Evolutionary conservation across 2,888 invertebrate genomes (phyloP).

Genomic region (Apamea anceps): DNA sequence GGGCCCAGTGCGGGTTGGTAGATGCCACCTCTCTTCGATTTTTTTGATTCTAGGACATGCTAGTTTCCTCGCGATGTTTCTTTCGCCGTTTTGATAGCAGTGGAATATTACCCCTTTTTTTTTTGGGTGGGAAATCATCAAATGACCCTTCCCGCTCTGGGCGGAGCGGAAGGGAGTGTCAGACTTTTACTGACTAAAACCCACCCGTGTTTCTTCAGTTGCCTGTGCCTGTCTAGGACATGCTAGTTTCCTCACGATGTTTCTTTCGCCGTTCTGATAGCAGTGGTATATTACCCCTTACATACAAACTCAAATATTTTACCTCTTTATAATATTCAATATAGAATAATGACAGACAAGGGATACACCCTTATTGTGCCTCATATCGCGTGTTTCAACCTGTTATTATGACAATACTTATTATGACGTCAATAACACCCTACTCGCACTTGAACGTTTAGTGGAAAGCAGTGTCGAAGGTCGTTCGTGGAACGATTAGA

Average conservation of each 20-base stretch:
- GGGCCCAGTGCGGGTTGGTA: too few relatives aligned
- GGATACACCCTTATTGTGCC: conserved; percentile 17
- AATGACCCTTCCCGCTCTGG: too few relatives aligned
- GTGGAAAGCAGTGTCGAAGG: conserved; percentile 62
- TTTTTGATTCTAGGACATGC: not conserved
- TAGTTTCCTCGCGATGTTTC: not conserved
- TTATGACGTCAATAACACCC: conserved; percentile 47
- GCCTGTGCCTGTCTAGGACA: too few relatives aligned
- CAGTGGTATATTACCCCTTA: not conserved
- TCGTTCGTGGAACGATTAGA: conserved; percentile 62
- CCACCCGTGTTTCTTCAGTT: too few relatives aligned
- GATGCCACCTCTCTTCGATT: not conserved
- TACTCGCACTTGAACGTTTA: conserved; percentile 47
- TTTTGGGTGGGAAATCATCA: too few relatives aligned
- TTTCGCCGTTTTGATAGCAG: not conserved
- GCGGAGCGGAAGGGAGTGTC: too few relatives aligned
- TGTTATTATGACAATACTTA: not conserved
- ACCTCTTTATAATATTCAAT: not conserved
- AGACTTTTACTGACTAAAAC: too few relatives aligned
- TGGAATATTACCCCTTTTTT: not conserved
- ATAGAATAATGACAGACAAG: not conserved
- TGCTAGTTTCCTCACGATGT: not conserved
- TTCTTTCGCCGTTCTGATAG: not conserved
- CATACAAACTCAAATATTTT: too few relatives aligned
- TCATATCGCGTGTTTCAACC: conserved; percentile 16